phyloP scores from a whole-genome alignment of 2,888 invertebrate genomes.

The Synergus umbraculus region DNA sequence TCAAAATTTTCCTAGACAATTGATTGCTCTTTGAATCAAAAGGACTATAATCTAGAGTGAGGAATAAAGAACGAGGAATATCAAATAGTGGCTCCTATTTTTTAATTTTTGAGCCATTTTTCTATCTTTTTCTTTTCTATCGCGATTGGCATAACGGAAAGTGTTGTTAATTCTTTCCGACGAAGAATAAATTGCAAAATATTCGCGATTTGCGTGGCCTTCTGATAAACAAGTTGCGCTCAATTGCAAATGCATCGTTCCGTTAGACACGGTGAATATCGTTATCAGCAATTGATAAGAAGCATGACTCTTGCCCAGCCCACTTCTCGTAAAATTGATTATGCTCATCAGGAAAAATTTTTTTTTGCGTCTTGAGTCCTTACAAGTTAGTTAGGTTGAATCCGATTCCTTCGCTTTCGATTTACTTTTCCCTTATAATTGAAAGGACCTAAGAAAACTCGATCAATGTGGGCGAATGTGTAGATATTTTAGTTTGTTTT shows the following conservation, averaged over 20 bases:
- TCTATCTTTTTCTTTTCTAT: neutral
- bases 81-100: neutral
- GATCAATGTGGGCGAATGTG: slow-evolving; percentile 13
- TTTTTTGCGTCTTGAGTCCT: slow-evolving; percentile 24
- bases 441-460: slow-evolving; percentile 35
- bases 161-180: neutral
- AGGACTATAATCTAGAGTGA: neutral
- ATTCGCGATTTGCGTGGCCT: neutral
- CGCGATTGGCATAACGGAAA: neutral
- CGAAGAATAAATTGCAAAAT: neutral
- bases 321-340: slow-evolving; percentile 28
- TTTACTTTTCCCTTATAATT: slow-evolving; percentile 31
- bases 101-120: neutral
- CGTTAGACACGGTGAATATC: neutral
- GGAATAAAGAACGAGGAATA: neutral
- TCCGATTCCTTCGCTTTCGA: slow-evolving; percentile 34
- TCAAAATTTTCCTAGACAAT: slow-evolving; percentile 37
- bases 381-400: slow-evolving; percentile 26
- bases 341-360: slow-evolving; percentile 3
- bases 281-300: slow-evolving; percentile 8
- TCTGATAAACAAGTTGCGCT: neutral
- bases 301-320: slow-evolving; percentile 33
- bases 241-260: neutral
- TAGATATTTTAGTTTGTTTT: slow-evolving; percentile 29
- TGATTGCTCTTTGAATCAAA: neutral